phyloP scores from a whole-genome alignment of 2,797 vertebrate genomes.

The Lepus townsendii region DNA sequence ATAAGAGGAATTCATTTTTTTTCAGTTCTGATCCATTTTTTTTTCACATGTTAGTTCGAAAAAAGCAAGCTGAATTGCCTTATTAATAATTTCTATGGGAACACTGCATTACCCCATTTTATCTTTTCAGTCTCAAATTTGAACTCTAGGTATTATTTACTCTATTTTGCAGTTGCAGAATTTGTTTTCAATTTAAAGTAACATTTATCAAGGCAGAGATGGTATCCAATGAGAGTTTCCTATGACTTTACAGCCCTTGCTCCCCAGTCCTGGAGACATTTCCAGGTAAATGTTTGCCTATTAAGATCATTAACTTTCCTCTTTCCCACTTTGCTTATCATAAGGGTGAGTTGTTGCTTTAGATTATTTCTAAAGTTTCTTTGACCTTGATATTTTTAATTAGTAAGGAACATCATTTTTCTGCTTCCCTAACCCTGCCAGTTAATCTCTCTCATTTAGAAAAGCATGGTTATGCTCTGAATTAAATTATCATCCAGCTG shows the following conservation, averaged over 20 bases:
- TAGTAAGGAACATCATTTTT: constrained; percentile 7
- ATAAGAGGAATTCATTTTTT: background rate
- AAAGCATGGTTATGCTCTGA: background rate
- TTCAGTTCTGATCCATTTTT: background rate
- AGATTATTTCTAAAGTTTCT: constrained; percentile 41
- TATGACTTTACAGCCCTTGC: background rate
- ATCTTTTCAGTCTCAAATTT: background rate
- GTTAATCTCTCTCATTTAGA: background rate
- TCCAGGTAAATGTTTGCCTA: background rate
- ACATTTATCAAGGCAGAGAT: background rate
- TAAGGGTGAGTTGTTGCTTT: background rate
- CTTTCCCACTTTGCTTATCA: background rate
- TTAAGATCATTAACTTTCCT: background rate
- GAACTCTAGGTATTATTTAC: background rate
- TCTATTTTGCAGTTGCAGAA: background rate
- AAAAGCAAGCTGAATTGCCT: background rate
- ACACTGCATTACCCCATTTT: background rate
- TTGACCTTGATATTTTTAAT: background rate
- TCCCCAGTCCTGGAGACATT: background rate
- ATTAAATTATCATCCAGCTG: constrained; percentile 24
- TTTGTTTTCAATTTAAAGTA: constrained; percentile 23
- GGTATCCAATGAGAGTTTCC: constrained; percentile 3
- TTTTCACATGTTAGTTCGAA: constrained; percentile 38
- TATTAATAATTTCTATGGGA: background rate
- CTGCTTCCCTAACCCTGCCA: background rate